Evolutionary conservation across 2,113 vertebrate species (phyloP).

Genomic region (Burhinus oedicnemus): DNA sequence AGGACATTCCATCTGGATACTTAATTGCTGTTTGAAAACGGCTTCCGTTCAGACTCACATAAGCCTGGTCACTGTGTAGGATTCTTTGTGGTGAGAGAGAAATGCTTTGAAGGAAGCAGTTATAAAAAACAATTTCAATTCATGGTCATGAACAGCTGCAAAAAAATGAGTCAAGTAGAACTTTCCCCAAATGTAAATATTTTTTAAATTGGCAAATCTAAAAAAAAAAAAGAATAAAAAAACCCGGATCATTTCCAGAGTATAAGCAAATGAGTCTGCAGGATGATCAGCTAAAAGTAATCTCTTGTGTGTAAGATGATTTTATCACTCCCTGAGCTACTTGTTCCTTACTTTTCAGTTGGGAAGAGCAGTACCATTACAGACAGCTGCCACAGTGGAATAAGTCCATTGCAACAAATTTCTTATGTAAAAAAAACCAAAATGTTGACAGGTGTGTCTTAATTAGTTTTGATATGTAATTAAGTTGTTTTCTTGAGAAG

Average conservation of each 20-base stretch:
- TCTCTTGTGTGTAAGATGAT: not conserved
- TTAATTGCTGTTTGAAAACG: not conserved
- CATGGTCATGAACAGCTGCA: not conserved
- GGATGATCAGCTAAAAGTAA: not conserved
- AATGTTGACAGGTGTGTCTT: slow-evolving; percentile 33
- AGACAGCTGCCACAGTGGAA: not conserved
- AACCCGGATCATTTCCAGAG: not conserved
- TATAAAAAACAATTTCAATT: not conserved
- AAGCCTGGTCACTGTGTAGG: not conserved
- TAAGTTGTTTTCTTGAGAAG: slow-evolving; percentile 40
- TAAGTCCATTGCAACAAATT: not conserved
- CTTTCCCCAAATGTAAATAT: not conserved
- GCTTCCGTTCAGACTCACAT: not conserved
- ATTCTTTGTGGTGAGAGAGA: not conserved
- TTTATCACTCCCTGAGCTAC: not conserved
- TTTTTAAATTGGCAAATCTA: not conserved
- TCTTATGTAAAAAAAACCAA: not conserved
- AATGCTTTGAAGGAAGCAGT: not conserved
- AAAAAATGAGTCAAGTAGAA: not conserved
- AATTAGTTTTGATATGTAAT: slow-evolving; percentile 52
- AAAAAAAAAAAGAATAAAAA: not conserved
- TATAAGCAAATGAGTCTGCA: not conserved
- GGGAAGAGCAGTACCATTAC: not conserved
- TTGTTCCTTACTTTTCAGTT: not conserved
- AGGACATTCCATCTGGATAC: not conserved